Base-by-base conservation (phyloP, 2,797 vertebrate genomes). In the Lateolabrax maculatus region DNA sequence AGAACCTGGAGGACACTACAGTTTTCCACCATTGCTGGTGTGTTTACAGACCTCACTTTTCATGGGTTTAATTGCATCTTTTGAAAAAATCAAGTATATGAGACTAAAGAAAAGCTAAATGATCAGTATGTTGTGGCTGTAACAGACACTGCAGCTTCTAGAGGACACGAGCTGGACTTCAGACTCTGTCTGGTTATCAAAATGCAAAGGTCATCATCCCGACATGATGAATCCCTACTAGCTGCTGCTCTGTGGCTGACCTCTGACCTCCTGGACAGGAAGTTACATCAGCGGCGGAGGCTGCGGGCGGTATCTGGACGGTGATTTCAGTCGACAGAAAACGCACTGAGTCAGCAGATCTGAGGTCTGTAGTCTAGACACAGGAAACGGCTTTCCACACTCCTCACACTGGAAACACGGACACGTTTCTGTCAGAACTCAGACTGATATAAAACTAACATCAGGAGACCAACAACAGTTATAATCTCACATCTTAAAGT, bases 361-460 rank as follows among this genome's bases (percentile, higher is more conserved):
- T 2, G 89, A 84, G 27, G 75, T 83, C 36, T 94, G 87, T 1
- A 49, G 25, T 12, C 86, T 86, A n/a, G 89, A 92, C 67, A 53
- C 19, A 0, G 94, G 93, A 81, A 97, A 96, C 1, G 75, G 27
- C 73, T 89, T 95, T 23, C 89, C 84, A 73, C 96, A 95, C 60
- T 87, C 83, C 81, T 95, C 91, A 56, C 96, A 96, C 96, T 97
- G 90, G 23, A 72, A 36, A 65, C 25, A 25, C n/a, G 13, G 31
- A 34, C n/a, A 52, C 19, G 18, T 15, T 48, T 11, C 15, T 19
- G 23, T 66, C 64, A 52, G 12, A n/a, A n/a, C n/a, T n/a, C n/a
- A n/a, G n/a, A n/a, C n/a, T n/a, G n/a, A n/a, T n/a, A 34, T 34
- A 34, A 34, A 34, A 34, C 31, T 34, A 6, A 6, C 4, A 34